Conservation (phyloP, 2,888 invertebrate genomes). For the Electrophaes corylata region DNA sequence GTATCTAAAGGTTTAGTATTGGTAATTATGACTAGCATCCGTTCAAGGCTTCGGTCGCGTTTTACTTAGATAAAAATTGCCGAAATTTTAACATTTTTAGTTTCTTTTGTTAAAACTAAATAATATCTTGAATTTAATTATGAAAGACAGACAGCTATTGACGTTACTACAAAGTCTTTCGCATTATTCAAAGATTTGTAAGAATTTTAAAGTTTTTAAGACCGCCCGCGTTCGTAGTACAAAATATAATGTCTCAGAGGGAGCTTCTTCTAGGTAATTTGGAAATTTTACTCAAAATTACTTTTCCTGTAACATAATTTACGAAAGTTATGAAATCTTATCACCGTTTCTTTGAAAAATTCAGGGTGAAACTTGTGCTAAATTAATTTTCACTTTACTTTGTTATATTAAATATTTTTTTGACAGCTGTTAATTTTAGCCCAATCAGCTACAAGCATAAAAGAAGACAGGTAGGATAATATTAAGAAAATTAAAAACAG, state of each 20-base stretch:
- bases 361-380: constrained; percentile 30
- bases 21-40: no score
- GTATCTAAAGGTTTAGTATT: no score
- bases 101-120: no score
- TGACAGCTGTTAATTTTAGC: neutral
- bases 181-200: neutral
- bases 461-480: no score
- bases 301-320: constrained; percentile 31
- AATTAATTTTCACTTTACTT: constrained; percentile 34
- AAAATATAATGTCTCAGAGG: neutral
- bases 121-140: no score
- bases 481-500: no score
- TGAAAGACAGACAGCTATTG: no score
- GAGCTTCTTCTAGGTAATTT: constrained; percentile 6
- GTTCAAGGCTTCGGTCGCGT: no score
- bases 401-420: neutral
- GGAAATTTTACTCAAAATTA: constrained; percentile 24
- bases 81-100: no score
- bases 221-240: neutral
- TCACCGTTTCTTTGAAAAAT: constrained; percentile 39
- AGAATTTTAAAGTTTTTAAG: neutral
- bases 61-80: no score
- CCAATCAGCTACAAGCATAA: neutral
- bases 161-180: no score
- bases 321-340: constrained; percentile 33